A percentile compares a stretch with the other conserved stretches of the same genome.
phyloP scores from a whole-genome alignment of 2,797 vertebrate genomes.

The Menidia menidia region DNA sequence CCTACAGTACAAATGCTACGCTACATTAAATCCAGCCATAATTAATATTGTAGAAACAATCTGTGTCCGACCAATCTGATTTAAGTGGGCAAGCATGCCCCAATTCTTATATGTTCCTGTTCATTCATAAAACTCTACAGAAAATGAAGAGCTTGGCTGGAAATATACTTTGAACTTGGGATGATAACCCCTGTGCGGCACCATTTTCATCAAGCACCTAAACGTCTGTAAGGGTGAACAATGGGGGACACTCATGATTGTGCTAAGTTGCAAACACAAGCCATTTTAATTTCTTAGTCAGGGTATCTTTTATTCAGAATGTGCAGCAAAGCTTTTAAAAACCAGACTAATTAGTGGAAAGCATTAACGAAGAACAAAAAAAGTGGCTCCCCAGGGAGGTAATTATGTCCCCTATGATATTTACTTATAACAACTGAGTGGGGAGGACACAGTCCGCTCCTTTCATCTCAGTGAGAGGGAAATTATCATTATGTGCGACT shows the following conservation, averaged over 20 bases:
- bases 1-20: neutral
- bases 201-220: slow-evolving; percentile 9
- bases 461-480: slow-evolving; percentile 70
- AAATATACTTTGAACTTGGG: slow-evolving; percentile 1
- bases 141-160: slow-evolving; percentile 7
- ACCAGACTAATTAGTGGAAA: slow-evolving; percentile 76
- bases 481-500: slow-evolving; percentile 35
- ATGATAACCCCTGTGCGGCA: slow-evolving; percentile 5
- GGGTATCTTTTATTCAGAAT: slow-evolving; percentile 54
- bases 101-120: slow-evolving; percentile 3
- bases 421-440: slow-evolving; percentile 75
- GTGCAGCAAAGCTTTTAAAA: slow-evolving; percentile 62
- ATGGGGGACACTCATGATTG: slow-evolving; percentile 32
- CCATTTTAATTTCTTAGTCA: slow-evolving; percentile 62
- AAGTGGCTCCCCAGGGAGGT: slow-evolving; percentile 66
- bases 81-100: neutral
- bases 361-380: slow-evolving; percentile 71
- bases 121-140: neutral
- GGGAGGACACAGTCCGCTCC: slow-evolving; percentile 42
- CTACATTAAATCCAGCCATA: neutral
- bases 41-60: neutral
- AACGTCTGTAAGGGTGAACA: neutral
- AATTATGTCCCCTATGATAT: slow-evolving; percentile 82
- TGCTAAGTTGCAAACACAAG: slow-evolving; percentile 64
- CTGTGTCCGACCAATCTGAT: neutral